Evolutionary conservation across 2,888 invertebrate genomes (phyloP), one percentile per base, ranked within the genome.

Genomic region (Philereme transversata): DNA sequence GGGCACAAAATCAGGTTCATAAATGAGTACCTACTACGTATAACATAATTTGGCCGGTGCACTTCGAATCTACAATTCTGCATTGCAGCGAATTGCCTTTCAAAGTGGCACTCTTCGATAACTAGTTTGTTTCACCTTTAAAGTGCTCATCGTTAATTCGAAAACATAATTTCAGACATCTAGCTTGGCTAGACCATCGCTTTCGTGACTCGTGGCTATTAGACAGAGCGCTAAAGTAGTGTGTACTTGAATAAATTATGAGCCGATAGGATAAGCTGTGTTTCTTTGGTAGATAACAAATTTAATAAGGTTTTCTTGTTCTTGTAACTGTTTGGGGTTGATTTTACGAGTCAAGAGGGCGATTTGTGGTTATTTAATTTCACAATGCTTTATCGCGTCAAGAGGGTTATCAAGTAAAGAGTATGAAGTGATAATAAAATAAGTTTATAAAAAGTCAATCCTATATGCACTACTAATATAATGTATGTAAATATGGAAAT

Each of bases 161-260:
- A 65, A 60, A 55, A 57, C 67, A 62, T 67, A 64, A 68, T 67
- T 67, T 62, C 55, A 70, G 62, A 60, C 60, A 66, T 65, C 64
- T 62, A 65, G 54, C 56, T 49, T 41, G 51, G 51, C 57, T 62
- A 52, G 59, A 65, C 51, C 55, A 41, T 55, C 48, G 55, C 50
- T 44, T 55, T 57, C 70, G 70, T 70, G 68, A 64, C 68, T 67
- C 34, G 33, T 9, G 57, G 50, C 68, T 52, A 62, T 70, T 68
- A 68, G 58, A 55, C 45, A 57, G 8, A 64, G 58, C 59, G 52
- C 62, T 65, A 57, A 65, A 62, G 61, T 61, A 58, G 50, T 59
- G 59, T 58, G 61, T 56, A 62, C 65, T 65, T 65, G 65, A 65
- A 65, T 65, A 65, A 65, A 62, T 65, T 62, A 65, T 65, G 59